phyloP scores from a whole-genome alignment of 1,140 invertebrate genomes.

The Caenorhabditis inopinata region DNA sequence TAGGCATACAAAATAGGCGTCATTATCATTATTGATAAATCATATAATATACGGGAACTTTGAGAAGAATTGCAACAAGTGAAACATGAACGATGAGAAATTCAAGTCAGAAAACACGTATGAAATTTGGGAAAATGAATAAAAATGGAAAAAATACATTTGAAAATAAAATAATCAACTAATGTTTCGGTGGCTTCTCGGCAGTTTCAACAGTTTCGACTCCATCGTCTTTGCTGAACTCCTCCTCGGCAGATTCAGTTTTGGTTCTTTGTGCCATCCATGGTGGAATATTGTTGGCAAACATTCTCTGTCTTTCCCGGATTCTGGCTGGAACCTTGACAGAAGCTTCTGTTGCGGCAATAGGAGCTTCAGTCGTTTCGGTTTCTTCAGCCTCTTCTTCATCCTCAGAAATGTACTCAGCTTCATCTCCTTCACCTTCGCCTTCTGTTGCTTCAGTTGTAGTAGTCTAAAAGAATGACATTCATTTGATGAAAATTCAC shows the following conservation, averaged over 20 bases:
- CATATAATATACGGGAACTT: background rate
- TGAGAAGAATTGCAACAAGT: background rate
- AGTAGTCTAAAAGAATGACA: background rate
- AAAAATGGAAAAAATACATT: constrained; percentile 2
- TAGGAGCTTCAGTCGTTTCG: constrained; percentile 2
- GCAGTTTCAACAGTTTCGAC: constrained; percentile 47
- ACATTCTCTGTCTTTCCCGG: constrained; percentile 33
- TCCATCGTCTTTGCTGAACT: constrained; percentile 52
- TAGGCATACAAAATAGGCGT: background rate
- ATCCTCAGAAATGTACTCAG: background rate
- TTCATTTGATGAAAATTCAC: no score
- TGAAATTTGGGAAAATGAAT: constrained; percentile 25
- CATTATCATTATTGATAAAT: background rate
- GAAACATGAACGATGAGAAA: background rate
- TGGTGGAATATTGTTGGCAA: background rate
- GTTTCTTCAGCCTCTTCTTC: constrained; percentile 28
- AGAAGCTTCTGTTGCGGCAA: background rate
- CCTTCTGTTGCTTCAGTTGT: constrained; percentile 3
- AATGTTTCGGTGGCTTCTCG: constrained; percentile 24
- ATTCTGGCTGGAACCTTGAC: constrained; percentile 41
- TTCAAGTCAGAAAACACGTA: constrained; percentile 37
- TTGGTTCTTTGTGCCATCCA: constrained; percentile 33
- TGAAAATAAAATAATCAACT: background rate
- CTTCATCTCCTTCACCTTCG: constrained; percentile 22
- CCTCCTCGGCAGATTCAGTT: constrained; percentile 36